Conservation (phyloP, 2,797 vertebrate species). For the Onychomys arenicola region DNA sequence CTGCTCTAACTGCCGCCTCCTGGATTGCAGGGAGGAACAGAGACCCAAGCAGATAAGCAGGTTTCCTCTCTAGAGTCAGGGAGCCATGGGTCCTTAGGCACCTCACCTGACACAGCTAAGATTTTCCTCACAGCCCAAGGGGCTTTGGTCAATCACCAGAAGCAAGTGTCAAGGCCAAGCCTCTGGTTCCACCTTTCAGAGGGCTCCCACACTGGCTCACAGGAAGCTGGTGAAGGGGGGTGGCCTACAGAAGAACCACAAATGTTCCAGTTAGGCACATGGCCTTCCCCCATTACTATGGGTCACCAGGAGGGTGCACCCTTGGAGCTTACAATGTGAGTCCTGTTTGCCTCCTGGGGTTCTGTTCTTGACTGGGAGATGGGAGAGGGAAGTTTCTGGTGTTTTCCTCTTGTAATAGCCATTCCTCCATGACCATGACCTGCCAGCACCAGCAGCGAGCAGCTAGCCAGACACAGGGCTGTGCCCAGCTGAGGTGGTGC, state of each 20-base stretch:
- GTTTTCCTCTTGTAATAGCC: background rate
- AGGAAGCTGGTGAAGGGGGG: background rate
- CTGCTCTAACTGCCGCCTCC: background rate
- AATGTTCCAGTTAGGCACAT: background rate
- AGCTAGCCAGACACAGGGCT: background rate
- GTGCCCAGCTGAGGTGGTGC: background rate
- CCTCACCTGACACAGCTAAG: background rate
- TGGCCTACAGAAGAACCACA: background rate
- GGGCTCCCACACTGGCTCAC: background rate
- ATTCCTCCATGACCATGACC: background rate
- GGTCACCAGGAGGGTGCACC: background rate
- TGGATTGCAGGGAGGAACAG: background rate
- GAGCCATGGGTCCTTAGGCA: background rate
- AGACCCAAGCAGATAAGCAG: background rate
- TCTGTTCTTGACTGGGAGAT: background rate
- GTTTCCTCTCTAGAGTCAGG: background rate
- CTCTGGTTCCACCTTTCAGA: background rate
- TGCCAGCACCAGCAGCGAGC: background rate
- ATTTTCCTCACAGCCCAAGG: background rate
- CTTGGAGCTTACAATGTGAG: background rate
- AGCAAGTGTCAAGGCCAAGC: background rate
- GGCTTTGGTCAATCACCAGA: background rate
- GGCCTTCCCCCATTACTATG: background rate
- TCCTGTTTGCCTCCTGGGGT: background rate
- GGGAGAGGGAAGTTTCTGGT: background rate